These are phyloP conservation scores for Eupleurogrammus muticus DNA, from an alignment of 2,797 vertebrate genomes.

Conservation along the genomic window DNA sequence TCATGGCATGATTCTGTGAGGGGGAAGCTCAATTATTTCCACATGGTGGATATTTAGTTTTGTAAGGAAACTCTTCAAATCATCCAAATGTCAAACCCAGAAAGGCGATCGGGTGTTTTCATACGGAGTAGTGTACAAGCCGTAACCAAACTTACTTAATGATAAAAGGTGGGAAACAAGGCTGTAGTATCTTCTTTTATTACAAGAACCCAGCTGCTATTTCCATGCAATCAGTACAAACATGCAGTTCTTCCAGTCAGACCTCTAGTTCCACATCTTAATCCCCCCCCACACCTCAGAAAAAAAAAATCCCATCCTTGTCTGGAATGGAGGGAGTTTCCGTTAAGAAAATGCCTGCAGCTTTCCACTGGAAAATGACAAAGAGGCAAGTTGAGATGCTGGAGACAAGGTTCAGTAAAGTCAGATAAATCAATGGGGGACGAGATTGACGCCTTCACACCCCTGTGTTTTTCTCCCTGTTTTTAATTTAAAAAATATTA, in stretches of 20 bases:
- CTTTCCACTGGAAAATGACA: constrained; percentile 47
- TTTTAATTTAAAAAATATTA: not conserved
- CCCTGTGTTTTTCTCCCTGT: not conserved
- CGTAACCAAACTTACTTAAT: constrained; percentile 11
- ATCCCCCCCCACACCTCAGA: constrained; percentile 55
- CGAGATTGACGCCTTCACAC: not conserved
- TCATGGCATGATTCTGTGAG: constrained; percentile 19
- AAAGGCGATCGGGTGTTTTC: not conserved
- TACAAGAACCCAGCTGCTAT: constrained; percentile 31
- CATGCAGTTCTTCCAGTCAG: constrained; percentile 45
- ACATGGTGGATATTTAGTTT: constrained; percentile 65
- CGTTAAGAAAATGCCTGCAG: constrained; percentile 50
- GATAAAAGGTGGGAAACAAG: constrained; percentile 35
- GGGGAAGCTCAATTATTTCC: constrained; percentile 46
- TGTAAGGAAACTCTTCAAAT: constrained; percentile 44
- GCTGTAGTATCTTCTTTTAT: constrained; percentile 14
- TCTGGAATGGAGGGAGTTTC: constrained; percentile 67
- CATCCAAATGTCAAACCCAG: constrained; percentile 49
- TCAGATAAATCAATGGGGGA: not conserved
- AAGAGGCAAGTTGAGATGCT: constrained; percentile 32
- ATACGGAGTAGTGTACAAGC: not conserved
- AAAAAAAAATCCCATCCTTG: constrained; percentile 65
- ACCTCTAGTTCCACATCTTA: constrained; percentile 54
- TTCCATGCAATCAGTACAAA: constrained; percentile 53
- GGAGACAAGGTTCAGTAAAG: constrained; percentile 26